These are phyloP conservation scores for Aricia artaxerxes DNA, from an alignment of 2,888 invertebrate species.

Conservation along the genomic window DNA sequence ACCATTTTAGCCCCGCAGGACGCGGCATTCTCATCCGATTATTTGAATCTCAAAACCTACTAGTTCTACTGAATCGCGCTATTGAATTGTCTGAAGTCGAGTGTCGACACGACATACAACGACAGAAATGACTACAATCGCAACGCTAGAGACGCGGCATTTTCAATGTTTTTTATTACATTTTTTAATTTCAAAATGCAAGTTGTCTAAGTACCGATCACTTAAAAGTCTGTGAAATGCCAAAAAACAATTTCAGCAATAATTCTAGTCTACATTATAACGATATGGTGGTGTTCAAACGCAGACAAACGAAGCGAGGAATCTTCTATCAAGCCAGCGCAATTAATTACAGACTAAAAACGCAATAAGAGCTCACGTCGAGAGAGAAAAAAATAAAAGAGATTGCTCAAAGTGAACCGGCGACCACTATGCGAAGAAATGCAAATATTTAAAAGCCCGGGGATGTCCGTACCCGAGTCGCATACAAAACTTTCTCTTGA, in stretches of 20 bases:
- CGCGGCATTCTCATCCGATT: too few species aligned
- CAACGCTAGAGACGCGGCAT: too few species aligned
- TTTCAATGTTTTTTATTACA: too few species aligned
- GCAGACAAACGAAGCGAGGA: neutral
- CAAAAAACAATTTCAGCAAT: neutral
- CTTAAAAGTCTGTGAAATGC: neutral
- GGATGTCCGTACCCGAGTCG: conserved; percentile 55
- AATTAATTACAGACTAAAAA: conserved; percentile 12
- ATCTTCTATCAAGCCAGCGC: conserved; percentile 18
- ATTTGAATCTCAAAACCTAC: too few species aligned
- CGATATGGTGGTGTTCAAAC: neutral
- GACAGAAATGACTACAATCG: too few species aligned
- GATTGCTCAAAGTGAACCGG: conserved; percentile 50
- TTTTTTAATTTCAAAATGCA: too few species aligned
- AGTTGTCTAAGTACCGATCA: too few species aligned
- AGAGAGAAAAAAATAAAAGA: conserved; percentile 45
- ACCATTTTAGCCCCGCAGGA: too few species aligned
- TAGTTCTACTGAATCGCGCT: too few species aligned
- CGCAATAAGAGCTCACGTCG: conserved; percentile 17
- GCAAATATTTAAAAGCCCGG: conserved; percentile 68
- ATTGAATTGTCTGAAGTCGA: too few species aligned
- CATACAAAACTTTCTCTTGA: conserved; percentile 70
- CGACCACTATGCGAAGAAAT: conserved; percentile 62
- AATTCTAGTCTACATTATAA: neutral
- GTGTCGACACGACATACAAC: too few species aligned